Evolutionary conservation across 2,113 vertebrate species (phyloP), one percentile per base, ranked within the genome.

Genomic region (Zosterops hypoxanthus): DNA sequence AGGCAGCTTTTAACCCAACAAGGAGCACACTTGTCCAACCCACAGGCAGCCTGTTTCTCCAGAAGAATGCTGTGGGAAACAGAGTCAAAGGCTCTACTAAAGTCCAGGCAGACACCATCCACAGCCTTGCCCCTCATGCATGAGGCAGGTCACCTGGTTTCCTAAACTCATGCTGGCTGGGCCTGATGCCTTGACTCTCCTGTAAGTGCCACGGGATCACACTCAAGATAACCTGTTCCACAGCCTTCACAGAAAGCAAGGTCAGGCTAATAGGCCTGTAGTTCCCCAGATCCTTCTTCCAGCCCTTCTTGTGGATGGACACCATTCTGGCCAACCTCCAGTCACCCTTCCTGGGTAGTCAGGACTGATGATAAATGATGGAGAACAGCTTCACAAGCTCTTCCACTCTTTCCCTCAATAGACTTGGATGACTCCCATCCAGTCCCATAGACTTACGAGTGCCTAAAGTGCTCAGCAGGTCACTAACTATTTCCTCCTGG

Each of bases 131-230:
- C 61, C 20, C 53, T 60, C 20, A 6, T 18, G 20, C 24, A 60
- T 1, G 15, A 78, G 8, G 18, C 11, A 18, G 14, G 39, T 14
- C 46, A 46, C 7, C 15, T 0, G 0, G n/a, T 21, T 29, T n/a
- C 33, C 39, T n/a, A 53, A 73, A 39, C 5, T 15, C 33, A 4
- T 17, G 29, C 33, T 75, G 24, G 23, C 53, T 60, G 24, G 15
- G 17, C 19, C 39, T 61, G 53, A 60, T 6, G 13, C 11, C 39
- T 34, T 47, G 39, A n/a, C 12, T 75, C n/a, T 68, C 20, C 33
- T n/a, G 1, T 18, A 29, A n/a, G n/a, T 7, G 19, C 46, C 46
- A 39, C 4, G 16, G 18, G 14, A 31, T 41, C 29, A 29, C 8
- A 47, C 24, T 31, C 69, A 46, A 16, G 6, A 73, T 8, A 28